Evolutionary conservation across 2,797 vertebrate genomes (phyloP).

Genomic region (Enteromius thamalakanensis): DNA sequence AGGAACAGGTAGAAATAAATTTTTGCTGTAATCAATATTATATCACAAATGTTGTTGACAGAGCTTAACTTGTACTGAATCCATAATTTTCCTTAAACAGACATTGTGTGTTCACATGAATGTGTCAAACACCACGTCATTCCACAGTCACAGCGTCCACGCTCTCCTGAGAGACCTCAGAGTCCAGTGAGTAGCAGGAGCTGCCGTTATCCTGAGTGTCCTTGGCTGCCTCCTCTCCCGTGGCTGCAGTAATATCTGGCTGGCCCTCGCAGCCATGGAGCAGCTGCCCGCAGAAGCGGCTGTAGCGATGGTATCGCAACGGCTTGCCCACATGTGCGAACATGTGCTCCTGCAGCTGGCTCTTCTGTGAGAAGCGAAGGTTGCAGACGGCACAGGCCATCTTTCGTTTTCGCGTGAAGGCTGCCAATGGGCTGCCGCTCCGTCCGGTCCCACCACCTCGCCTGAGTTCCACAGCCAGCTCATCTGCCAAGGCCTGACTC

Average conservation of each 20-base stretch:
- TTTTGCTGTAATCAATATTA: background rate
- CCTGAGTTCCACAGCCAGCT: slow-evolving; percentile 74
- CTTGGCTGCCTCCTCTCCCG: slow-evolving; percentile 76
- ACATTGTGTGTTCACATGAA: slow-evolving; percentile 14
- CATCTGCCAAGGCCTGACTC: slow-evolving; percentile 82
- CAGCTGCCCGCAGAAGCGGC: slow-evolving; percentile 79
- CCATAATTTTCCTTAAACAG: background rate
- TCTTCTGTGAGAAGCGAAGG: slow-evolving; percentile 87
- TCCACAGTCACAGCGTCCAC: slow-evolving; percentile 85
- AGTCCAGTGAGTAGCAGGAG: slow-evolving; percentile 87
- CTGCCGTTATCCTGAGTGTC: slow-evolving; percentile 85
- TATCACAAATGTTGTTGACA: background rate
- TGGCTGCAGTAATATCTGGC: slow-evolving; percentile 59
- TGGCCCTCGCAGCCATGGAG: slow-evolving; percentile 79
- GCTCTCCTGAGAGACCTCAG: slow-evolving; percentile 87
- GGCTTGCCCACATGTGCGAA: slow-evolving; percentile 89
- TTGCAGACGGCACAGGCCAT: slow-evolving; percentile 89
- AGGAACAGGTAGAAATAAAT: background rate
- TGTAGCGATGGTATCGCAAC: slow-evolving; percentile 83
- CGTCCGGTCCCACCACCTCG: slow-evolving; percentile 56
- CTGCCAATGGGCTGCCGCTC: slow-evolving; percentile 57
- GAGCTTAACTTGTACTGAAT: background rate
- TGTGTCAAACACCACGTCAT: slow-evolving; percentile 59
- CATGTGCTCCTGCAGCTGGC: slow-evolving; percentile 94
- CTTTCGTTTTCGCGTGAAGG: slow-evolving; percentile 90